Evolutionary conservation across 2,888 invertebrate genomes (phyloP).

Genomic region (Siphonodentalium dalli): DNA sequence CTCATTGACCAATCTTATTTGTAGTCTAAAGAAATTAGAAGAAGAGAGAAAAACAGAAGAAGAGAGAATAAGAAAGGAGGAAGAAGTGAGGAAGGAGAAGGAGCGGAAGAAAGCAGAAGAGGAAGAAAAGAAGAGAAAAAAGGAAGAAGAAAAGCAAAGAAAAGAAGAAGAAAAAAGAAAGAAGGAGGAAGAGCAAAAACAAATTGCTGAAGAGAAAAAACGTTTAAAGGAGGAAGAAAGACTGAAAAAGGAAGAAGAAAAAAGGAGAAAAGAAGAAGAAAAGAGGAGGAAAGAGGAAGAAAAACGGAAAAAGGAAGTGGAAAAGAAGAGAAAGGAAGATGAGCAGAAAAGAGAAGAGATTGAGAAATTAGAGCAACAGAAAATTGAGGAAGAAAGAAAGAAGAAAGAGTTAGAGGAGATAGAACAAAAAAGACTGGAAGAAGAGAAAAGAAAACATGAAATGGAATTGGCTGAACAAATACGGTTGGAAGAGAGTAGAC

Average conservation of each 20-base stretch:
- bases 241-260: conserved; percentile 7
- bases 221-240: conserved; percentile 14
- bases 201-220: conserved; percentile 5
- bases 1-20: no score
- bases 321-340: conserved; percentile 3
- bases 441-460: conserved; percentile 9
- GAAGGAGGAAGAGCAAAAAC: conserved; percentile 8
- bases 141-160: conserved; percentile 8
- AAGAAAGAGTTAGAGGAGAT: conserved; percentile 13
- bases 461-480: conserved; percentile 2
- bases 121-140: conserved; percentile 5
- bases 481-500: conserved; percentile 16
- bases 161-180: conserved; percentile 15
- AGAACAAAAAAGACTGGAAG: conserved; percentile 5
- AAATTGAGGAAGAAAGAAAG: no score
- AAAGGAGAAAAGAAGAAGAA: conserved; percentile 1
- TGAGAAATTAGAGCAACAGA: no score
- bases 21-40: conserved; percentile 7
- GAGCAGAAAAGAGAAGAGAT: conserved; percentile 9
- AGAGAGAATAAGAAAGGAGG: conserved; percentile 14
- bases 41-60: conserved; percentile 8
- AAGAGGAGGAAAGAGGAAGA: conserved; percentile 8
- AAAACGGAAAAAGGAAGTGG: conserved; percentile 7
- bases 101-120: conserved; percentile 8
- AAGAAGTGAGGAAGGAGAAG: conserved; percentile 15